Base-by-base conservation (phyloP, 2,888 invertebrate species). In the Drosophila ezoana region DNA sequence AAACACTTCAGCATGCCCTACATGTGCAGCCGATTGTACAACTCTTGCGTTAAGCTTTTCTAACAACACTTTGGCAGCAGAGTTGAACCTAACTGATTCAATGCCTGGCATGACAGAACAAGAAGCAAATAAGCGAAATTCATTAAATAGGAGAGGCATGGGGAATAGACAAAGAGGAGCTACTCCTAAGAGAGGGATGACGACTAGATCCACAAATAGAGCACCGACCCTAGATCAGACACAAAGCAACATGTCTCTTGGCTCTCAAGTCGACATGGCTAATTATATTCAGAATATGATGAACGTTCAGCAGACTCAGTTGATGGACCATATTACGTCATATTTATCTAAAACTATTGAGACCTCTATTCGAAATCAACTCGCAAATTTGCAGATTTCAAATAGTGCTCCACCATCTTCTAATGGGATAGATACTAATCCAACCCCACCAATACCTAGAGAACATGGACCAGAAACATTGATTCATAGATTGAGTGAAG, bases 231-330 rank as follows among this genome's bases (percentile, higher is more conserved):
- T 18, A 11, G 41, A 13, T 4, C 41, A 41, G 16, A 18, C 9
- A 5, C 41, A 18, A 18, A 18, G 18, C 16, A 41, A 41, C 41
- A 16, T 5, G 10, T 41, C 41, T 16, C 41, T 18, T 11, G 16
- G 41, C 11, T 41, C 41, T 11, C 41, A 41, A 41, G 41, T 41
- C 16, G 11, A 18, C 3, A 41, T 41, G 2, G 18, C 41, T 18
- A 41, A 41, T 11, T 18, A 41, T 4, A 18, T 11, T 16, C 18
- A 18, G 16, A n/a, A n/a, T n/a, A n/a, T n/a, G n/a, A n/a, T n/a
- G n/a, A n/a, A n/a, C n/a, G n/a, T n/a, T n/a, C 11, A 41, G n/a
- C n/a, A 41, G 18, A n/a, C 41, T 41, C 18, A 18, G 41, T 41
- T 13, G 4, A 18, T 41, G 18, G 18, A 18, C 16, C 11, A 11